phyloP scores from a whole-genome alignment of 2,888 invertebrate species.

The Diadegma fenestrale region DNA sequence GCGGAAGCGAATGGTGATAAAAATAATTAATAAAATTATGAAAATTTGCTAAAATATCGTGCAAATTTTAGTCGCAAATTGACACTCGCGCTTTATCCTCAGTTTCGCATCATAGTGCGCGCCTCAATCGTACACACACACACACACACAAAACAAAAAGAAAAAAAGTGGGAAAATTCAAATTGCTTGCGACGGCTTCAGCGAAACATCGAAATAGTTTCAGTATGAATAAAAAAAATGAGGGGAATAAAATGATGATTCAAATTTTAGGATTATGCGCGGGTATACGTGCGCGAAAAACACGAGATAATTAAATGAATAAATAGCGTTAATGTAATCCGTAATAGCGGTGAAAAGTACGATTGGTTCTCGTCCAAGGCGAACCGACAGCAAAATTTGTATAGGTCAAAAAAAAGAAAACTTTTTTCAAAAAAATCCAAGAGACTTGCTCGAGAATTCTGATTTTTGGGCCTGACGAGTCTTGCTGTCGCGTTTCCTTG shows the following conservation, averaged over 20 bases:
- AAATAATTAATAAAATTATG: slow-evolving; percentile 20
- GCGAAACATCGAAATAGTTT: slow-evolving; percentile 81
- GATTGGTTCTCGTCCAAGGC: slow-evolving; percentile 61
- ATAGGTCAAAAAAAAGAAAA: slow-evolving; percentile 1
- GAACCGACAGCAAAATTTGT: slow-evolving; percentile 1
- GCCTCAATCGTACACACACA: slow-evolving; percentile 21
- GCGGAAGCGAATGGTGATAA: slow-evolving; percentile 50
- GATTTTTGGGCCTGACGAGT: background rate
- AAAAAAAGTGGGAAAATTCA: slow-evolving; percentile 55
- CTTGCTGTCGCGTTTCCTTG: background rate
- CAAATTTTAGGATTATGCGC: background rate
- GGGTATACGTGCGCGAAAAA: slow-evolving; percentile 9
- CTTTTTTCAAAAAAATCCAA: background rate
- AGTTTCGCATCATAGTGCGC: slow-evolving; percentile 26
- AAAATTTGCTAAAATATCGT: background rate
- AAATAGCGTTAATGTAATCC: slow-evolving; percentile 56
- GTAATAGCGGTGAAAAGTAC: slow-evolving; percentile 61
- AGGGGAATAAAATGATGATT: slow-evolving; percentile 53
- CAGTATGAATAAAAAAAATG: slow-evolving; percentile 65
- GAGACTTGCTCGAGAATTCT: background rate
- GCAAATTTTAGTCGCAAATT: slow-evolving; percentile 28
- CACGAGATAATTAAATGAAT: slow-evolving; percentile 44
- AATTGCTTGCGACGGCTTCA: slow-evolving; percentile 79
- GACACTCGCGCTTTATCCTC: slow-evolving; percentile 46
- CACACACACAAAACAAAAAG: slow-evolving; percentile 55